Evolutionary conservation across 2,797 vertebrate genomes (phyloP).

Genomic region (Vipera ursinii): DNA sequence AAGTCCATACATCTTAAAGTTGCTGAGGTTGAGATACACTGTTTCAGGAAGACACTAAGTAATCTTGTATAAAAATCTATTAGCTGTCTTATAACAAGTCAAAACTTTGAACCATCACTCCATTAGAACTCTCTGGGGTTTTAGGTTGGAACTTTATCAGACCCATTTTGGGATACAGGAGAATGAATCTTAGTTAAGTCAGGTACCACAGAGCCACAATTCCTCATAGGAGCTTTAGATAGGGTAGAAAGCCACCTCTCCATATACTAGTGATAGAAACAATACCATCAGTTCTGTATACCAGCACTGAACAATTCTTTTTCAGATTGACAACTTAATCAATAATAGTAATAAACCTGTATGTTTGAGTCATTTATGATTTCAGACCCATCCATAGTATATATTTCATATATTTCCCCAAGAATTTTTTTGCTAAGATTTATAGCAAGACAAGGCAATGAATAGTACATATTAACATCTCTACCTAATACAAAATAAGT

Average conservation of each 20-base stretch:
- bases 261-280: no score
- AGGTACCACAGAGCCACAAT: neutral
- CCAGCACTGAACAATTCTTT: no score
- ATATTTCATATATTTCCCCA: neutral
- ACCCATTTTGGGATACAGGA: neutral
- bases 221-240: neutral
- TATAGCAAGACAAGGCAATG: slow-evolving; percentile 9
- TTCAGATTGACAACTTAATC: neutral
- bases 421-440: slow-evolving; percentile 4
- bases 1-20: neutral
- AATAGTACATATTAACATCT: slow-evolving; percentile 18
- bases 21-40: neutral
- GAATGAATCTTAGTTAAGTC: neutral
- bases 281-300: neutral
- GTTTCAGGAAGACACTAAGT: neutral
- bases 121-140: neutral
- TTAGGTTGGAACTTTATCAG: neutral
- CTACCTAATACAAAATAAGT: neutral
- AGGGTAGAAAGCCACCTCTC: neutral
- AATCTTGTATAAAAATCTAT: neutral
- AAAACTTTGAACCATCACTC: neutral
- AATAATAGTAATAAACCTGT: neutral
- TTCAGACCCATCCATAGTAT: neutral
- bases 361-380: neutral
- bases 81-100: neutral